phyloP scores from a whole-genome alignment of 2,113 vertebrate genomes.

The Narcine bancroftii region DNA sequence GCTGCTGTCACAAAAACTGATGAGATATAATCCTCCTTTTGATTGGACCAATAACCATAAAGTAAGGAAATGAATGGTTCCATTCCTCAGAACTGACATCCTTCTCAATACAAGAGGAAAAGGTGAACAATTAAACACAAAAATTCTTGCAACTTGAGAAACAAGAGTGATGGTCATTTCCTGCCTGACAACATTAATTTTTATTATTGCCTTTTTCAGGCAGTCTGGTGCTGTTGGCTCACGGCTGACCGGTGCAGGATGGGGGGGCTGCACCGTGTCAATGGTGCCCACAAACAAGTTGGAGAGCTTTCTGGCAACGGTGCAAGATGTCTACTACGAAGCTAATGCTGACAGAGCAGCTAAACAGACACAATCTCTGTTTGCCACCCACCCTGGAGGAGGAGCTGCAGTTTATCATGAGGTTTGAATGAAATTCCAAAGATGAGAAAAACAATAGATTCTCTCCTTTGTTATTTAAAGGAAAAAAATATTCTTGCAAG shows the following conservation, averaged over 20 bases:
- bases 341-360: constrained; percentile 49
- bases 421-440: constrained; percentile 54
- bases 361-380: constrained; percentile 65
- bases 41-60: background rate
- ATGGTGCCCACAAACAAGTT: constrained; percentile 77
- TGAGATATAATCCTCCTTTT: too few species aligned
- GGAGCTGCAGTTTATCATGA: constrained; percentile 78
- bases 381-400: constrained; percentile 81
- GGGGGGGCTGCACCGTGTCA: constrained; percentile 93
- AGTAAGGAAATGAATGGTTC: background rate
- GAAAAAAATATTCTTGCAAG: constrained; percentile 2
- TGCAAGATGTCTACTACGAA: constrained; percentile 72
- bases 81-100: background rate
- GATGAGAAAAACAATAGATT: constrained; percentile 52
- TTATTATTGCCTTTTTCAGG: constrained; percentile 55
- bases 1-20: background rate
- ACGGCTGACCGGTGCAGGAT: constrained; percentile 90
- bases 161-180: constrained; percentile 43
- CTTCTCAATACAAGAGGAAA: too few species aligned
- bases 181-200: constrained; percentile 33
- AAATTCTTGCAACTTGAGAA: constrained; percentile 37
- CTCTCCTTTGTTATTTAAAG: constrained; percentile 48
- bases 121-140: constrained; percentile 44
- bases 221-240: constrained; percentile 81
- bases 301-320: constrained; percentile 66